These are phyloP conservation scores for Arizona elegans DNA, from an alignment of 2,113 vertebrate genomes.

Conservation along the genomic window DNA sequence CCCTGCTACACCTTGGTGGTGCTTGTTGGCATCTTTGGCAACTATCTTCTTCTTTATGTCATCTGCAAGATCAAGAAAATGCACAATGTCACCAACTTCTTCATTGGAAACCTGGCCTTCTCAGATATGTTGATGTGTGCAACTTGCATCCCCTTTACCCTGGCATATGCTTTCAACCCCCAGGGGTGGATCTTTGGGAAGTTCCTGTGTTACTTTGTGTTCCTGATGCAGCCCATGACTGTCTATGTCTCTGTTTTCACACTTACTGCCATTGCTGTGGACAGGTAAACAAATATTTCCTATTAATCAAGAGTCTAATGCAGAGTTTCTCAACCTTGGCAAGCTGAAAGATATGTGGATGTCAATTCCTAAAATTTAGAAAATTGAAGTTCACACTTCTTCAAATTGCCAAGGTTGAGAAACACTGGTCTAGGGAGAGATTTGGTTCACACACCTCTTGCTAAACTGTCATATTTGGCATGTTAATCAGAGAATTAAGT, in stretches of 20 bases:
- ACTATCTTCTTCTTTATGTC: conserved; percentile 84
- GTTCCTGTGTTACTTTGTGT: conserved; percentile 86
- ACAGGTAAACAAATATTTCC: conserved; percentile 69
- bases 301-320: background rate
- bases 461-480: background rate
- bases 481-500: background rate
- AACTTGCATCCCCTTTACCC: conserved; percentile 83
- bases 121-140: conserved; percentile 89
- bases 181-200: conserved; percentile 85
- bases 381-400: background rate
- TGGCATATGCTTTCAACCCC: conserved; percentile 85
- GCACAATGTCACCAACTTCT: conserved; percentile 90
- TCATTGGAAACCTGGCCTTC: conserved; percentile 87
- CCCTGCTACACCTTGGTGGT: conserved; percentile 84
- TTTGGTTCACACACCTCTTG: background rate
- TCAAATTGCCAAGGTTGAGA: background rate
- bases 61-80: conserved; percentile 86
- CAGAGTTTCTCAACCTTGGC: background rate
- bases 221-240: conserved; percentile 84
- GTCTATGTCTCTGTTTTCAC: conserved; percentile 89
- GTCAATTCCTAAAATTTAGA: background rate
- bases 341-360: background rate
- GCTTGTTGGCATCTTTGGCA: conserved; percentile 79
- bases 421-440: background rate
- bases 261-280: conserved; percentile 84